These are phyloP conservation scores for Antedon mediterranea DNA, from an alignment of 53 echinoderm and acorn worm genomes.

Conservation along the genomic window DNA sequence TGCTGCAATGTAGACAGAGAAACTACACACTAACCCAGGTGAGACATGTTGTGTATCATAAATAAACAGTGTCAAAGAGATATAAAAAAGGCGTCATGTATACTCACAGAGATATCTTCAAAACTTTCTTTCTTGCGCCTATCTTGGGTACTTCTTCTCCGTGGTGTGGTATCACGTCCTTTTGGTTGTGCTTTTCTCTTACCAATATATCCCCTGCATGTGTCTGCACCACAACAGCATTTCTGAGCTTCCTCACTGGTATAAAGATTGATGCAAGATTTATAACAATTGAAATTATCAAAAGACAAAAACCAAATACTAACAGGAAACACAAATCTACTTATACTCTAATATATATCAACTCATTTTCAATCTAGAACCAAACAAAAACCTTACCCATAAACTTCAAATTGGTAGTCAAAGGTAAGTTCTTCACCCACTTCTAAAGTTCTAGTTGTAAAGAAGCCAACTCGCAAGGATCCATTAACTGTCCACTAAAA, in stretches of 20 bases:
- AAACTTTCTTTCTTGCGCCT: constrained; percentile 47
- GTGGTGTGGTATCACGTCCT: constrained; percentile 24
- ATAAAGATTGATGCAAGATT: neutral
- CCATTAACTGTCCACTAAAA: constrained; percentile 90
- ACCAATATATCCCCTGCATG: constrained; percentile 76
- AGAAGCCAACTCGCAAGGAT: constrained; percentile 75
- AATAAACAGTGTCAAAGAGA: too few species aligned
- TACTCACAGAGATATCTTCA: constrained; percentile 60
- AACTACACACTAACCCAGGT: too few species aligned
- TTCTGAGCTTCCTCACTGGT: constrained; percentile 76
- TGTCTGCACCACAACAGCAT: constrained; percentile 74
- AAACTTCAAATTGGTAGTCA: constrained; percentile 97
- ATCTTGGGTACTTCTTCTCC: constrained; percentile 42
- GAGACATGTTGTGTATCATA: too few species aligned
- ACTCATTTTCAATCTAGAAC: too few species aligned
- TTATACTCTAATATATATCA: too few species aligned
- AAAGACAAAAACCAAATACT: too few species aligned
- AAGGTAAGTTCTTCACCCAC: constrained; percentile 78
- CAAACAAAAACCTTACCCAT: constrained; percentile 98
- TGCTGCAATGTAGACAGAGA: neutral
- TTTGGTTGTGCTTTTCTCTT: constrained; percentile 43
- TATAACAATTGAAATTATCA: too few species aligned
- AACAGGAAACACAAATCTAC: too few species aligned
- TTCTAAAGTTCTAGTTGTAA: constrained; percentile 48
- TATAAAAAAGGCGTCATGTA: too few species aligned